A percentile compares a stretch with the other conserved stretches of the same genome.
These are phyloP conservation scores for Gallinago stenura DNA, from an alignment of 2,797 vertebrate genomes.

Conservation along the genomic window DNA sequence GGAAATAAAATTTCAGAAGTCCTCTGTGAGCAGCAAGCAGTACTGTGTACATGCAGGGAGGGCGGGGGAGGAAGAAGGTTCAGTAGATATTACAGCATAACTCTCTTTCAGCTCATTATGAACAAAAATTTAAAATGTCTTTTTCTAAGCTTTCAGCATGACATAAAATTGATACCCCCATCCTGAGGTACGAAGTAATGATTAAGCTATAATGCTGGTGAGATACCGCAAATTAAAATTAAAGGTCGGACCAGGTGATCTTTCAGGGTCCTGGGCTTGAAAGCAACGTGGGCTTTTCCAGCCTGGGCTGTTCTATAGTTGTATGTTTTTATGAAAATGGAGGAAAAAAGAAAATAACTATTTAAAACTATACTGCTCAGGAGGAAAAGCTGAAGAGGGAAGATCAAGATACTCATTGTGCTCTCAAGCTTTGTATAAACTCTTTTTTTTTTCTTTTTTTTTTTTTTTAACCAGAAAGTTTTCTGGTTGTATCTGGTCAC, in stretches of 20 bases:
- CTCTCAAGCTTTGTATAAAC: not conserved
- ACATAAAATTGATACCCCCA: not conserved
- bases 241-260: not conserved
- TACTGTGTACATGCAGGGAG: not conserved
- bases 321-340: not conserved
- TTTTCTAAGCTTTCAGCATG: not conserved
- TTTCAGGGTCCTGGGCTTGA: not conserved
- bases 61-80: accelerated
- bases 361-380: not conserved
- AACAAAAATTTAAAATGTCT: not conserved
- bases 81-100: not conserved
- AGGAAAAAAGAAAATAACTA: not conserved
- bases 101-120: not conserved
- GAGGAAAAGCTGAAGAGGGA: not conserved
- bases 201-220: not conserved
- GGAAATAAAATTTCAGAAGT: not conserved
- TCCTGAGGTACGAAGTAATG: not conserved
- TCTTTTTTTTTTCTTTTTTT: not conserved
- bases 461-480: not conserved
- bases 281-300: not conserved
- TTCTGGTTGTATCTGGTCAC: not conserved
- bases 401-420: not conserved
- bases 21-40: not conserved
- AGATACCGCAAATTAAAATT: not conserved
- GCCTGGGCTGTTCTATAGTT: not conserved